Conservation (phyloP, 2,113 vertebrate genomes). For the Baryphthengus martii region DNA sequence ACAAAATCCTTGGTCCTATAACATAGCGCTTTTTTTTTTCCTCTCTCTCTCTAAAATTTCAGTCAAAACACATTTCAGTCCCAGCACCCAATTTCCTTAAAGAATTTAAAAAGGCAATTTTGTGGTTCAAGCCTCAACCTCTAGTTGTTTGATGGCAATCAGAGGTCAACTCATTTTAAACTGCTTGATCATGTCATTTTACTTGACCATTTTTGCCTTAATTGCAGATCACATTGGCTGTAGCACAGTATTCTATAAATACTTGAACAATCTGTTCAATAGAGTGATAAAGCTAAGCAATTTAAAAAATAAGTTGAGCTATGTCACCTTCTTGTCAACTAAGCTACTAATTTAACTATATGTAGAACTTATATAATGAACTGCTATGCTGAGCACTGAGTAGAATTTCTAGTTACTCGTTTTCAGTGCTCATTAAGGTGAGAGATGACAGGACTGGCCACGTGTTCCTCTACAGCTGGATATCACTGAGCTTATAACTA, state of each 20-base stretch:
- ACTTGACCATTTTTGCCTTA: conserved; percentile 47
- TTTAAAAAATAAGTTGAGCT: conserved; percentile 70
- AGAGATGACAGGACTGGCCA: conserved; percentile 54
- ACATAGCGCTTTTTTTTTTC: not conserved
- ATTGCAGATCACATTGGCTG: conserved; percentile 28
- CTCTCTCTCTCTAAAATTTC: not conserved
- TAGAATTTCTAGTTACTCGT: conserved; percentile 52
- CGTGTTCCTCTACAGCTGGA: conserved; percentile 31
- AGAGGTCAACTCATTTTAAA: conserved; percentile 48
- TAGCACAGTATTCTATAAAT: conserved; percentile 56
- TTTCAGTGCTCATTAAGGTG: conserved; percentile 68
- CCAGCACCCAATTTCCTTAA: conserved; percentile 10
- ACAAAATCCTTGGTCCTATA: conserved; percentile 41
- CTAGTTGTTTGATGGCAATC: conserved; percentile 39
- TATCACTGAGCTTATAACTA: conserved; percentile 53
- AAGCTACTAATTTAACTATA: conserved; percentile 63
- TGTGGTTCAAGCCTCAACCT: conserved; percentile 7
- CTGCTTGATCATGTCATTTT: conserved; percentile 37
- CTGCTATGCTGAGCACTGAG: conserved; percentile 26
- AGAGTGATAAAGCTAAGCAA: conserved; percentile 69
- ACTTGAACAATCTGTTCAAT: conserved; percentile 56
- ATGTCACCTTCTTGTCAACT: conserved; percentile 71
- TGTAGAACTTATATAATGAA: conserved; percentile 56
- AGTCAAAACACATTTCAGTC: conserved; percentile 39
- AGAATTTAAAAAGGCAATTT: not conserved